Base-by-base conservation (phyloP, 1,140 invertebrate genomes). In the Pteromalus puparum region DNA sequence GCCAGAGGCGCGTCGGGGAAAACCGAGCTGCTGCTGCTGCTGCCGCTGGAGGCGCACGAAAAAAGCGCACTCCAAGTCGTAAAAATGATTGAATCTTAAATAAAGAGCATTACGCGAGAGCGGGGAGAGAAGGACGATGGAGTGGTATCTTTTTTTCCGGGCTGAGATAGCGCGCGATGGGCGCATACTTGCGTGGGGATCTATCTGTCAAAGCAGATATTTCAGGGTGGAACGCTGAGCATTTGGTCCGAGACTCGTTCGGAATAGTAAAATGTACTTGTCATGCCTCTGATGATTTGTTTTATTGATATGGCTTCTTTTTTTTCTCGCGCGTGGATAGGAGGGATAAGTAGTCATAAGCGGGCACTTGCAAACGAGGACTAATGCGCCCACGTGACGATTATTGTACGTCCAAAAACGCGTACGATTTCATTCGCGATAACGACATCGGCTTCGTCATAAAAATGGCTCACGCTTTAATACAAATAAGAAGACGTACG, bases 81-180 rank as follows among this genome's bases (percentile, higher is more conserved):
- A 81, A 81, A 81, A 84, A 73, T 76, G 83, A 84, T 84, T 84
- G 78, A 84, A 84, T 84, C 83, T 84, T 80, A 46, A 81, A 81
- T 84, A 68, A 81, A 76, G 70, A 82, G 46, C 1, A 28, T 61
- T 30, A 34, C 28, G 18, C 61, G 26, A 61, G 53, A 61, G 21
- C 15, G 5, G 53, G 68, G 80, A 70, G 28, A 70, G 24, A 46
- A 34, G 70, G 68, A 24, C 24, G 77, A 80, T 24, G 15, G 61
- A 80, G 77, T 34, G 80, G 4, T n/a, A 18, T 74, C 26, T 72
- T 46, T 72, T 34, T 68, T 68, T 68, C n/a, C 42, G 5, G 34
- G 30, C n/a, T 13, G 21, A 42, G 77, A 68, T 79, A 68, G 12
- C 77, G 30, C 21, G 72, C 34, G 30, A 38, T 18, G 53, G 18